Conservation (phyloP, 2,797 vertebrate genomes). For the Melanotaenia nigrans region DNA sequence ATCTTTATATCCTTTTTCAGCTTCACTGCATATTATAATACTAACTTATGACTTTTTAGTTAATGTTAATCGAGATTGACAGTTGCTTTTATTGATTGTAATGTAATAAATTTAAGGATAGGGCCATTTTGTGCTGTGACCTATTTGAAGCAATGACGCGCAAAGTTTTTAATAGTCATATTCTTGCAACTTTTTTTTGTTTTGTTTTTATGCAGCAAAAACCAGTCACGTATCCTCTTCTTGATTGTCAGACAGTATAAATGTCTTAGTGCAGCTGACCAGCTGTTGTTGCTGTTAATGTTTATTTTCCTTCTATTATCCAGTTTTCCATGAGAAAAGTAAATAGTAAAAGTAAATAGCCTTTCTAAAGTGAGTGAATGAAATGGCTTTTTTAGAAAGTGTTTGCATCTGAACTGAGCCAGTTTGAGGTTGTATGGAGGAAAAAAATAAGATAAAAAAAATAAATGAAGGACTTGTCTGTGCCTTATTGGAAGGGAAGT, state of each 20-base stretch:
- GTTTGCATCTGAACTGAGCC: background rate
- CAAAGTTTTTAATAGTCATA: background rate
- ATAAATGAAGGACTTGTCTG: background rate
- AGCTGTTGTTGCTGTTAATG: background rate
- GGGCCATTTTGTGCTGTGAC: background rate
- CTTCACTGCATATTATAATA: background rate
- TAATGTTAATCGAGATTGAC: background rate
- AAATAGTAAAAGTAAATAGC: background rate
- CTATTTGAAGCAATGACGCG: background rate
- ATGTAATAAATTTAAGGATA: background rate
- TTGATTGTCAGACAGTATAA: background rate
- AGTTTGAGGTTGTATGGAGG: slow-evolving; percentile 1
- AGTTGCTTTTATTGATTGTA: background rate
- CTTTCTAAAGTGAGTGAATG: background rate
- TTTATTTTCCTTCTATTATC: background rate
- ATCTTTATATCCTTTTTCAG: background rate
- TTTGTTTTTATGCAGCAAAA: background rate
- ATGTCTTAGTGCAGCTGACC: background rate
- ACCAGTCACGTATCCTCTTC: background rate
- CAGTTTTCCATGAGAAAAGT: background rate
- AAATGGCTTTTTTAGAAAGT: background rate
- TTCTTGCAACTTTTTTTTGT: background rate
- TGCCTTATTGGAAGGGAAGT: slow-evolving; percentile 14
- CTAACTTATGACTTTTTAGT: background rate
- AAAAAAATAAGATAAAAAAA: background rate